These are phyloP conservation scores for Ramphastos sulfuratus DNA, from an alignment of 2,113 vertebrate species.

Conservation along the genomic window DNA sequence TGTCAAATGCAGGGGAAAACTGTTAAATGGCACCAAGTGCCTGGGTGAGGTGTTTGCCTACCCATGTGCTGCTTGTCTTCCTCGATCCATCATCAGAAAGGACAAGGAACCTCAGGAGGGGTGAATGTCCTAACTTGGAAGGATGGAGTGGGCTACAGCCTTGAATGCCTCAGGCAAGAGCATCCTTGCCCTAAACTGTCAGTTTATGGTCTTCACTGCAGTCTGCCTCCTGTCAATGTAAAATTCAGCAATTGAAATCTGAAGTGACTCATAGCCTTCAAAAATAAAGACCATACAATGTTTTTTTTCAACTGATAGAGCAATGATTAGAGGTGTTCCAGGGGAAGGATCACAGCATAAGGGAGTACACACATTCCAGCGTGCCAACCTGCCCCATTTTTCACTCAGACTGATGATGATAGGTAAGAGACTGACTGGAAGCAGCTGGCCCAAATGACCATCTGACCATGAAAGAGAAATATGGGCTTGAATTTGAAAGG, in stretches of 20 bases:
- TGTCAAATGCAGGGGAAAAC: constrained; percentile 83
- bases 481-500: background rate
- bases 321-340: background rate
- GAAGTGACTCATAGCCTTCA: constrained; percentile 22
- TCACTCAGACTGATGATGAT: background rate
- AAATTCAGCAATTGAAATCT: constrained; percentile 57
- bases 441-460: background rate
- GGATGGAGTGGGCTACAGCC: constrained; percentile 49
- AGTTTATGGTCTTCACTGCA: constrained; percentile 66
- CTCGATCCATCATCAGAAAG: constrained; percentile 82
- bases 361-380: background rate
- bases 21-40: constrained; percentile 90
- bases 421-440: background rate
- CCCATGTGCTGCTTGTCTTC: constrained; percentile 87
- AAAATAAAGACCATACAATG: background rate
- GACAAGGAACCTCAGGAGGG: constrained; percentile 83
- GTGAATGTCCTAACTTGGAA: constrained; percentile 67
- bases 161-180: constrained; percentile 72
- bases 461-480: background rate
- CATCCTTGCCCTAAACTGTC: constrained; percentile 74
- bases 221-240: constrained; percentile 74
- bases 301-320: background rate
- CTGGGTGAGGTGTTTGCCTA: constrained; percentile 82
- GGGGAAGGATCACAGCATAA: background rate
- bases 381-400: background rate